Conservation (phyloP, 2,888 invertebrate species). For the Agrotis segetum region DNA sequence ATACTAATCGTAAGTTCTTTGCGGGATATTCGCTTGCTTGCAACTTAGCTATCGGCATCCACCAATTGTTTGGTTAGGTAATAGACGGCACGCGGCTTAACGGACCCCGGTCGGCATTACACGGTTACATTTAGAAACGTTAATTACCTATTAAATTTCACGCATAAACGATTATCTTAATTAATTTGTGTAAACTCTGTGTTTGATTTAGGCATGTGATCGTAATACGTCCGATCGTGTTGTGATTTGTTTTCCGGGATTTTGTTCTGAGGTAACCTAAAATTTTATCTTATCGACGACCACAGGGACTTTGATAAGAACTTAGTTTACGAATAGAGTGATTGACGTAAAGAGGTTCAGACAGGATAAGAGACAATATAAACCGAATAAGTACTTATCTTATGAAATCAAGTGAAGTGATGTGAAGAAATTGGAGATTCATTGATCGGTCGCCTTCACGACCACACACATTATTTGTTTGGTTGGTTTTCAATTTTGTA, state of each 20-base stretch:
- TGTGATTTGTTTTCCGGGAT: not conserved
- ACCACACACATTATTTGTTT: slow-evolving; percentile 30
- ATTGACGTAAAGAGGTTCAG: slow-evolving; percentile 4
- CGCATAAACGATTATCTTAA: slow-evolving; percentile 79
- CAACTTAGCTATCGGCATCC: slow-evolving; percentile 83
- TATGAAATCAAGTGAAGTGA: slow-evolving; percentile 18
- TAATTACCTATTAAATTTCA: slow-evolving; percentile 85
- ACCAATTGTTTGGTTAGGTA: slow-evolving; percentile 89
- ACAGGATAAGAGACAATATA: slow-evolving; percentile 10
- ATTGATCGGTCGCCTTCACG: slow-evolving; percentile 16
- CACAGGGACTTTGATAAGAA: not conserved
- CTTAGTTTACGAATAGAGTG: slow-evolving; percentile 6
- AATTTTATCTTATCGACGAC: slow-evolving; percentile 33
- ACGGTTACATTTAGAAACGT: slow-evolving; percentile 77
- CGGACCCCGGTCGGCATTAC: slow-evolving; percentile 71
- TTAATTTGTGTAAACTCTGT: slow-evolving; percentile 78
- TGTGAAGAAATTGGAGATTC: slow-evolving; percentile 17
- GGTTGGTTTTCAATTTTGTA: slow-evolving; percentile 15
- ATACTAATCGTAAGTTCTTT: slow-evolving; percentile 68
- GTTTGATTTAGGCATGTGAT: slow-evolving; percentile 61
- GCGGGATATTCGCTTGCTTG: slow-evolving; percentile 74
- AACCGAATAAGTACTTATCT: slow-evolving; percentile 5
- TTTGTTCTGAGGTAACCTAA: not conserved
- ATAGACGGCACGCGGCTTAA: slow-evolving; percentile 74
- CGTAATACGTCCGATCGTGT: slow-evolving; percentile 28